Base-by-base conservation (phyloP, 2,797 vertebrate species). In the Valencia hispanica region DNA sequence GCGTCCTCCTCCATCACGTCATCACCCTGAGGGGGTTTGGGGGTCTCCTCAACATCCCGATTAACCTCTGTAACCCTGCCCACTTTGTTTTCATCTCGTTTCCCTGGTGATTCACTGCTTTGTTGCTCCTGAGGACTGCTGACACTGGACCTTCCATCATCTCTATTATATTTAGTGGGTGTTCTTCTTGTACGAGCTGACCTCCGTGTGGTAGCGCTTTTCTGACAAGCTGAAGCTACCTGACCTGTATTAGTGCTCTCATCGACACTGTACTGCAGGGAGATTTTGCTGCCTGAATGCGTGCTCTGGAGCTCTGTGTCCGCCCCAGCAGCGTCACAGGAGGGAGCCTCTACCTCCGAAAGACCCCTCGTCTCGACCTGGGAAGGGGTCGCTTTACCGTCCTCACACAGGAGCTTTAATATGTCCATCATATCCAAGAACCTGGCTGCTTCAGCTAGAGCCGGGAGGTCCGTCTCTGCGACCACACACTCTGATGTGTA, bases 401-500 rank as follows among this genome's bases (percentile, higher is more conserved):
- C 90, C 65, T 96, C 95, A 0, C 92, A 94, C 39, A 99, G 90
- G 80, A 99, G 86, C 84, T 97, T 97, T 4, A 99, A 95, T 14
- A 97, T 94, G 68, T 99, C 97, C 89, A 97, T 98, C 93, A 99
- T 99, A 91, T 99, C 97, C 85, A 99, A 94, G 91, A 99, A 97
- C 51, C 96, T 96, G 17, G 98, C 98, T 0, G 97, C 97, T 91
- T 97, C 96, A n/a, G 96, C 90, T 34, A 99, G 93, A 80, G 96
- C 92, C 0, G 96, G 96, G 72, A 98, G 96, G 81, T 98, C 97
- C 47, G 92, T 94, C 79, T 97, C 96, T 80, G 95, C 92, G 7
- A 99, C 95, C 11, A 94, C 90, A 74, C 98, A 97, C 81, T 99
- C 96, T 0, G 98, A 97, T 0, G 97, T 98, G 89, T 99, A 99